Evolutionary conservation across 2,113 vertebrate species (phyloP).

Genomic region (Thomomys bottae): DNA sequence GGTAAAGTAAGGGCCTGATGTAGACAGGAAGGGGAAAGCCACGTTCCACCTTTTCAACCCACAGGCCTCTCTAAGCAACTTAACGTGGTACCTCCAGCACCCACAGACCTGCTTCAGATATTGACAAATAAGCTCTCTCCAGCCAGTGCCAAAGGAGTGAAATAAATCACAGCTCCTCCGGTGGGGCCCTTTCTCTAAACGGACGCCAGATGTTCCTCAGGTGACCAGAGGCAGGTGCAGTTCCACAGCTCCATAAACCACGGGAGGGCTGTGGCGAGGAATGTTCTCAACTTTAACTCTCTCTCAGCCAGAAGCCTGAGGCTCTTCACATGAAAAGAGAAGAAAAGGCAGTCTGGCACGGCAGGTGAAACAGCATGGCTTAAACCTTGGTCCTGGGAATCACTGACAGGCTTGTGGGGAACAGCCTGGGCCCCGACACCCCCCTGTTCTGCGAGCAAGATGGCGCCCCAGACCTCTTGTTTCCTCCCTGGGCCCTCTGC

Average conservation of each 20-base stretch:
- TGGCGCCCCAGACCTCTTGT: background rate
- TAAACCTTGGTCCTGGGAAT: fast-evolving
- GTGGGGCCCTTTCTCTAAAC: constrained; percentile 68
- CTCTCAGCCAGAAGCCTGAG: background rate
- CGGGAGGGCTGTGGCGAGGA: constrained; percentile 62
- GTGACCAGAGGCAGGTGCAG: constrained; percentile 80
- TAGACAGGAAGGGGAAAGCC: background rate
- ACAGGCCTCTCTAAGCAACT: fast-evolving
- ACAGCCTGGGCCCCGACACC: too few species aligned
- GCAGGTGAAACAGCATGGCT: background rate
- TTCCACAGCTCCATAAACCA: constrained; percentile 81
- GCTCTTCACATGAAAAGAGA: background rate
- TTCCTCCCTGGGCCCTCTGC: background rate
- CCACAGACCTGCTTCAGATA: constrained; percentile 53
- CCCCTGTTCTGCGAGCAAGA: background rate
- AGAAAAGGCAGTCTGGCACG: fast-evolving
- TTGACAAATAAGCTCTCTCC: constrained; percentile 69
- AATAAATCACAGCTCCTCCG: constrained; percentile 78
- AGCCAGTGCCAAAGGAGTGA: constrained; percentile 67
- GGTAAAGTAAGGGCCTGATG: background rate
- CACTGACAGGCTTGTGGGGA: fast-evolving
- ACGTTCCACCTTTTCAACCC: fast-evolving
- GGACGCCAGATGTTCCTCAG: constrained; percentile 83
- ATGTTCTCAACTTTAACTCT: constrained; percentile 83
- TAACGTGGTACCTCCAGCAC: background rate